Base-by-base conservation (phyloP, 2,113 vertebrate species). In the Tetrao urogallus region DNA sequence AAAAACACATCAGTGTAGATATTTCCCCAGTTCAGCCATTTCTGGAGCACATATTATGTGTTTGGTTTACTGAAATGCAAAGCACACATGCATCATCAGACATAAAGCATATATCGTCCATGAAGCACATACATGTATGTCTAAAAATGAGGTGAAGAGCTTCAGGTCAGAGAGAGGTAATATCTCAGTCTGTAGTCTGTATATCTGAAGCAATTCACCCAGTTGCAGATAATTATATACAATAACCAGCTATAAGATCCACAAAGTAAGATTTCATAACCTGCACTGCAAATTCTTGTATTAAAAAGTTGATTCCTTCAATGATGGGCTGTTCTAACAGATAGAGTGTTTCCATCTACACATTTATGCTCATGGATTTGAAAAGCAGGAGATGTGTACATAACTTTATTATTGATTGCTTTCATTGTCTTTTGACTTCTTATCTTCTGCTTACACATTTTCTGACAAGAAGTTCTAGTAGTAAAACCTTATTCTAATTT, bases 31-130 rank as follows among this genome's bases (percentile, higher is more conserved):
- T 77, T 89, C 67, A 80, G 18, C 38, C 36, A 54, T 45, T 79
- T 88, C 56, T 80, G 56, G 24, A 88, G 88, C 72, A 74, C 27
- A 73, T 11, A 15, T 63, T 8, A 15, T 6, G 28, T 20, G 21
- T 63, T 89, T 71, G 38, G 73, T 95, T 91, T 88, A 54, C 36
- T 10, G 15, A 71, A 86, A 73, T 21, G 50, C 67, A 93, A 83
- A 80, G 69, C 56, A 89, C 12, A 20, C 48, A n/a, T 54, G n/a
- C 43, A 76, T 27, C 82, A 86, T n/a, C 28, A 43, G n/a, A 43
- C 24, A 50, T 13, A 38, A 83, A 69, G 38, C 32, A 74, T 27
- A 63, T 19, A 67, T 43, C 6, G 15, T 43, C 40, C 24, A 50
- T 13, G 42, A 83, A 69, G 38, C 28, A 74, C 27, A 63, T 19